phyloP scores from a whole-genome alignment of 2,888 invertebrate species.

The Drosophila peninsularis region DNA sequence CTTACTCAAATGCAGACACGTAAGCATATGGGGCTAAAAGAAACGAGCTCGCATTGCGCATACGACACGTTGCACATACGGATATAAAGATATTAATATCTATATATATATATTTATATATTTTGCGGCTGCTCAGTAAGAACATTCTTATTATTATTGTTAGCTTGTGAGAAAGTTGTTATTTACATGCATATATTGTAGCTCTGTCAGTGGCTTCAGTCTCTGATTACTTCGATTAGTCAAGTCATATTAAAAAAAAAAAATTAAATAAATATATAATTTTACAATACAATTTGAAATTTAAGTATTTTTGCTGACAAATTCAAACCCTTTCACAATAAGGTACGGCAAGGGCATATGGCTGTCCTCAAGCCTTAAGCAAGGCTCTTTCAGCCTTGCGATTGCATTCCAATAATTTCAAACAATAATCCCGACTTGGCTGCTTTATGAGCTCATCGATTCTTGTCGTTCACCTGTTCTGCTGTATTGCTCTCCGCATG shows the following conservation, averaged over 20 bases:
- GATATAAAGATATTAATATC: slow-evolving; percentile 51
- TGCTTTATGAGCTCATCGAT: slow-evolving; percentile 13
- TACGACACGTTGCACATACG: slow-evolving; percentile 65
- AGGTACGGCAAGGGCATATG: too few species aligned
- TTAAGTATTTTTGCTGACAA: too few species aligned
- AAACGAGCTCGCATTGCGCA: slow-evolving; percentile 59
- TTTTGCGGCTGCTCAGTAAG: slow-evolving; percentile 13
- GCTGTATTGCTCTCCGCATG: neutral
- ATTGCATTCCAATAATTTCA: neutral
- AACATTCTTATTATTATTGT: slow-evolving; percentile 7
- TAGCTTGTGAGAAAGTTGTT: neutral
- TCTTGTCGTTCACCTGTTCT: slow-evolving; percentile 16
- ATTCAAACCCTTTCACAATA: too few species aligned
- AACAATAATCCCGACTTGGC: neutral
- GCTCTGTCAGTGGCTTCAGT: neutral
- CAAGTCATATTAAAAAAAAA: too few species aligned
- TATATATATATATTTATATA: slow-evolving; percentile 2
- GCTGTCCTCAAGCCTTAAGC: too few species aligned
- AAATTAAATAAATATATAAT: too few species aligned
- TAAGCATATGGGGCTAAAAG: slow-evolving; percentile 37
- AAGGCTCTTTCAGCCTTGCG: neutral
- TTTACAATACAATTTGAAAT: too few species aligned
- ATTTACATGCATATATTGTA: neutral
- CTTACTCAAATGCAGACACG: slow-evolving; percentile 49
- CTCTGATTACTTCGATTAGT: slow-evolving; percentile 1